Base-by-base conservation (phyloP, 2,797 vertebrate species). In the Gymnopithys bicolor region DNA sequence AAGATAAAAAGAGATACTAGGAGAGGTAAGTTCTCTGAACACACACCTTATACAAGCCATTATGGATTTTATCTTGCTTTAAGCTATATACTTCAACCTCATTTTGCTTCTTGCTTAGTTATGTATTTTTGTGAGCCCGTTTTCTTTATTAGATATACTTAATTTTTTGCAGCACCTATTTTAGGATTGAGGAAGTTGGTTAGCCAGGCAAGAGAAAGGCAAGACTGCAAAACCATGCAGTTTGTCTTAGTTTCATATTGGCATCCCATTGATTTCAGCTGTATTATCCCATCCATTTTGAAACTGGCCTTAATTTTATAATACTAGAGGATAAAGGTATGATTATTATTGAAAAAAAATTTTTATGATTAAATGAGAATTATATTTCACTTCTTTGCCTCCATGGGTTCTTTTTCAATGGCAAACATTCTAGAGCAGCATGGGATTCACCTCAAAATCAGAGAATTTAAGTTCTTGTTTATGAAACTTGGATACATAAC, bases 1-100 rank as follows among this genome's bases (percentile, higher is more conserved):
- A 99, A 99, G 98, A 98, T 99, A 97, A 99, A 99, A 98, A 99
- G 99, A 98, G 99, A 99, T 97, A 99, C 98, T 97, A 98, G 99
- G 97, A 98, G 98, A 98, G 98, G 98, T 99, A 97, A 98, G 98
- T 97, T 83, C 96, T 95, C 81, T 95, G 89, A 96, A 96, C 78
- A 83, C 79, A 89, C 63, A 74, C 81, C 43, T 80, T 69, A 74
- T 80, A 87, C 73, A 79, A 95, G 91, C 89, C 62, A 76, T 76
- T 87, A 35, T 41, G 27, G 30, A 11, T 76, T 87, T 86, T 77
- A 8, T 94, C 86, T 84, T 92, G 84, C 67, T 95, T 96, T 89
- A 78, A 94, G 88, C 62, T 52, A 12, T 71, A n/a, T 73, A 69
- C 77, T 80, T 89, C 45, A 74, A 39, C 33, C 13, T 83, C 4